Conservation (phyloP, 92 coral and sea anemone genomes). For the Montipora capitata region DNA sequence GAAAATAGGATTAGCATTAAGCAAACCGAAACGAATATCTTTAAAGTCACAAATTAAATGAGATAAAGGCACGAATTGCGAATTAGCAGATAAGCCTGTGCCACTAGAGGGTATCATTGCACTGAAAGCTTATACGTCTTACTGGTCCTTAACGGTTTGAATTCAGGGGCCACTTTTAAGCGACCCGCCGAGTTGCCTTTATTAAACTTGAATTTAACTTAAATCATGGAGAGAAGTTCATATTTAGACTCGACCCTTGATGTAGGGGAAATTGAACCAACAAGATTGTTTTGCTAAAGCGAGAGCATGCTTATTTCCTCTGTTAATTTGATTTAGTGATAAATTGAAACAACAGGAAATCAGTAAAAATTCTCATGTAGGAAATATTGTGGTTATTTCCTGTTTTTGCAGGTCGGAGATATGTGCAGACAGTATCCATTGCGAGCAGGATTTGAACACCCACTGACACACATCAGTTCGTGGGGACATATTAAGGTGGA, state of each 20-base stretch:
- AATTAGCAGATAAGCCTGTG: background rate
- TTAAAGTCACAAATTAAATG: background rate
- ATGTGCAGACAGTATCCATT: background rate
- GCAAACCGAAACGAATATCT: background rate
- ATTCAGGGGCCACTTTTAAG: too few species aligned
- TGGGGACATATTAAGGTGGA: background rate
- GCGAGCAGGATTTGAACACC: background rate
- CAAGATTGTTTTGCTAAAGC: background rate
- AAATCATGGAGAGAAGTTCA: too few species aligned
- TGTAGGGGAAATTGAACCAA: background rate
- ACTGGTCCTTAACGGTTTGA: too few species aligned
- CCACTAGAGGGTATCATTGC: too few species aligned
- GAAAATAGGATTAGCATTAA: background rate
- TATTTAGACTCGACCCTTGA: background rate
- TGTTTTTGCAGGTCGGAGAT: background rate
- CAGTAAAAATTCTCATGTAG: background rate
- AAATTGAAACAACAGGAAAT: slow-evolving; percentile 36
- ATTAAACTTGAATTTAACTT: too few species aligned
- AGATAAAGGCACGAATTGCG: slow-evolving; percentile 15
- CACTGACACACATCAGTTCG: too few species aligned
- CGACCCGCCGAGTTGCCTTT: too few species aligned
- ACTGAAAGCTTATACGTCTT: too few species aligned
- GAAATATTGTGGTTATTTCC: slow-evolving; percentile 16
- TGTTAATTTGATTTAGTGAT: slow-evolving; percentile 6
- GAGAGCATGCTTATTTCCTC: background rate